These are phyloP conservation scores for Bombus haemorrhoidalis DNA, from an alignment of 1,140 invertebrate species.

Conservation along the genomic window DNA sequence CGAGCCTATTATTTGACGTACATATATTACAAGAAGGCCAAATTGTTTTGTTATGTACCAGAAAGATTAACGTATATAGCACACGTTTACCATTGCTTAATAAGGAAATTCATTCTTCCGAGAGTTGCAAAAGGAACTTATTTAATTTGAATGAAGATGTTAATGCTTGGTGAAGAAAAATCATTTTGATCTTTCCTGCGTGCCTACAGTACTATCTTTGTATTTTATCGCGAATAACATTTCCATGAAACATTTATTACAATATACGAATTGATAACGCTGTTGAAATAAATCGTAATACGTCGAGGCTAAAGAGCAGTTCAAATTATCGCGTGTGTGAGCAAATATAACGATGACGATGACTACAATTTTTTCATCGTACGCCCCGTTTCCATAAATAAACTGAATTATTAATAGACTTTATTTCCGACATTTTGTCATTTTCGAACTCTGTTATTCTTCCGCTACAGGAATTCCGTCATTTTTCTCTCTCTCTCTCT, in stretches of 20 bases:
- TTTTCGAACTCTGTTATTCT: neutral
- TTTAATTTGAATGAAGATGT: slow-evolving; percentile 22
- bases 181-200: neutral
- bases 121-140: neutral
- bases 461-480: too few relatives aligned
- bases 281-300: slow-evolving; percentile 19
- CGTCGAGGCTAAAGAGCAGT: neutral
- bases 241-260: neutral
- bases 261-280: slow-evolving; percentile 7
- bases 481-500: neutral
- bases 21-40: neutral
- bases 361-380: slow-evolving; percentile 32
- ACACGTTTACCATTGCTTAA: neutral
- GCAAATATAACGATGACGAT: slow-evolving; percentile 41
- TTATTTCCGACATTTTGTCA: neutral
- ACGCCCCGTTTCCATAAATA: slow-evolving; percentile 42
- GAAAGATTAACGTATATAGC: neutral
- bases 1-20: neutral
- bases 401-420: slow-evolving; percentile 39
- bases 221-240: neutral
- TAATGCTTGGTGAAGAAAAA: slow-evolving; percentile 25
- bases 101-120: neutral
- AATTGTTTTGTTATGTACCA: neutral
- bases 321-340: slow-evolving; percentile 10
- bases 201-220: neutral